Evolutionary conservation across 2,797 vertebrate genomes (phyloP).

Genomic region (Myotis pilosus): DNA sequence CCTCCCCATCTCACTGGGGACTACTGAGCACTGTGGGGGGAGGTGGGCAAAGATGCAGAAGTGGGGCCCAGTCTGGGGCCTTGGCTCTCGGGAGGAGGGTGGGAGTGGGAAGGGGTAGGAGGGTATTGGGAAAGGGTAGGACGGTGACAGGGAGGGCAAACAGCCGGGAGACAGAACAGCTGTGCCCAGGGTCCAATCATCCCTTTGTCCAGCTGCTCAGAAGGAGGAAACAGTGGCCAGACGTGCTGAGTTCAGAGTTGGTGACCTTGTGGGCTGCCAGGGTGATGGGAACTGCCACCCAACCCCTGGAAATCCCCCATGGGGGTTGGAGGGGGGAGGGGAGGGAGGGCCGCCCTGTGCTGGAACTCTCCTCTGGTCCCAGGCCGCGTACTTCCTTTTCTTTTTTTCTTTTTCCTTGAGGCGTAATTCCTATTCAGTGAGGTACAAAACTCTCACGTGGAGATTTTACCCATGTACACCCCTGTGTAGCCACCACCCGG

Average conservation of each 20-base stretch:
- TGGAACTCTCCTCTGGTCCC: neutral
- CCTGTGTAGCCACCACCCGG: neutral
- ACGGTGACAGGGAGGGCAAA: neutral
- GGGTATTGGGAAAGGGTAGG: neutral
- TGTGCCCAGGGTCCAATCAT: neutral
- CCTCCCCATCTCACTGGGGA: neutral
- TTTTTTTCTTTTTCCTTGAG: neutral
- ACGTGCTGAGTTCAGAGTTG: neutral
- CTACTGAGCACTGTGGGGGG: neutral
- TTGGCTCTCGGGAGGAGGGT: neutral
- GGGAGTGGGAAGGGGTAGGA: neutral
- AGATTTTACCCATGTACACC: neutral
- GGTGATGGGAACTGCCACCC: neutral
- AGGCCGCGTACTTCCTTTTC: neutral
- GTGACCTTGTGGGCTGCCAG: neutral
- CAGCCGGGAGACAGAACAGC: neutral
- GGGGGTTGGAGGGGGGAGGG: neutral
- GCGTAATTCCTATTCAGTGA: neutral
- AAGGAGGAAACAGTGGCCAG: neutral
- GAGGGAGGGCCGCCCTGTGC: fast-evolving
- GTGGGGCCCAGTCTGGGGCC: neutral
- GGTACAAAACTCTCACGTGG: neutral
- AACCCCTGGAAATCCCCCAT: neutral
- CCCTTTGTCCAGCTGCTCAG: neutral
- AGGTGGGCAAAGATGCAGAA: neutral